phyloP scores from a whole-genome alignment of 2,888 invertebrate species.

The Onchidella celtica region DNA sequence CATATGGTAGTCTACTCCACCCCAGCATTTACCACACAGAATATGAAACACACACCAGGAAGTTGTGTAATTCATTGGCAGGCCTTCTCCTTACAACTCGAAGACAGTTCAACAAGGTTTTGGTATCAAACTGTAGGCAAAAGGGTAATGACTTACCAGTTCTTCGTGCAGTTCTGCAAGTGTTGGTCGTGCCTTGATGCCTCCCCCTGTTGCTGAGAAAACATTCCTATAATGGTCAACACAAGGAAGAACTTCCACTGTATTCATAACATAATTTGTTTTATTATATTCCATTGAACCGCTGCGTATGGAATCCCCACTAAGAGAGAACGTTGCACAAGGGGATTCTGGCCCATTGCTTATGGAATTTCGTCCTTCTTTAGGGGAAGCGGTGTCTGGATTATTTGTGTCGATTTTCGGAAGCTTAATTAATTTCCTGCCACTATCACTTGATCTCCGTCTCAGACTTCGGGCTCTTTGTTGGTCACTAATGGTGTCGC shows the following conservation, averaged over 20 bases:
- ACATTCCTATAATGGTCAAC: conserved; percentile 74
- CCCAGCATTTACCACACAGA: too few species aligned
- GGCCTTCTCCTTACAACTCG: too few species aligned
- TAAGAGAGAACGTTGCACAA: conserved; percentile 53
- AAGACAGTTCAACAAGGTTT: too few species aligned
- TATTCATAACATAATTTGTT: conserved; percentile 58
- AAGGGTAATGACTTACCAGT: conserved; percentile 48
- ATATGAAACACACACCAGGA: too few species aligned
- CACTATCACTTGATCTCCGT: conserved; percentile 18
- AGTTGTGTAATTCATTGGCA: too few species aligned
- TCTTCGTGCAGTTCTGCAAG: conserved; percentile 80
- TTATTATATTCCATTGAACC: conserved; percentile 47
- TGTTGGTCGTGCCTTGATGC: conserved; percentile 76
- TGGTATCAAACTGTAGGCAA: too few species aligned
- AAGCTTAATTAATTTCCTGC: too few species aligned
- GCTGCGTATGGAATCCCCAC: conserved; percentile 53
- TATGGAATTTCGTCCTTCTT: background rate
- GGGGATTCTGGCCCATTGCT: conserved; percentile 54
- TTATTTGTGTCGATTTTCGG: conserved; percentile 27
- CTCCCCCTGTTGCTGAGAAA: conserved; percentile 69
- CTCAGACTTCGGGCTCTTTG: background rate
- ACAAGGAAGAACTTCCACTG: conserved; percentile 72
- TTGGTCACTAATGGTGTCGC: background rate
- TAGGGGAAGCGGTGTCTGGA: background rate
- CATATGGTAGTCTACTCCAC: too few species aligned